Percentiles rank a stretch among this genome's conserved stretches.
These are phyloP conservation scores for Poecilia picta DNA, from an alignment of 2,797 vertebrate species.

Conservation along the genomic window DNA sequence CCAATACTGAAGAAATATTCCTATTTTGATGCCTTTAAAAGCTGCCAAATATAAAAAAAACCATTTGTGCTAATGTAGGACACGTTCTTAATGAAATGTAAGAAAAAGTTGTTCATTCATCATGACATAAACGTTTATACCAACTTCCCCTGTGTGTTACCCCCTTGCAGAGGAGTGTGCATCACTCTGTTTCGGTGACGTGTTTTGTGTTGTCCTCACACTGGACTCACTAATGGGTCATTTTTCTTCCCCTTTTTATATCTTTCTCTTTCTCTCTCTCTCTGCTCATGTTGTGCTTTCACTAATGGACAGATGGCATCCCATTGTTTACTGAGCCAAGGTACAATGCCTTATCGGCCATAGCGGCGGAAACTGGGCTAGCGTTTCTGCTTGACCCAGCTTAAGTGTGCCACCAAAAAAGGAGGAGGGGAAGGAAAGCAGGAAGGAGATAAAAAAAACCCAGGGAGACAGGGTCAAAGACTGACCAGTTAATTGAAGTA, in stretches of 20 bases:
- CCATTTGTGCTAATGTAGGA: not conserved
- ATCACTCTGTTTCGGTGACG: conserved; percentile 36
- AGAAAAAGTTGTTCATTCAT: conserved; percentile 19
- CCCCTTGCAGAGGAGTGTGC: conserved; percentile 40
- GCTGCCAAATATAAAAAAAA: not conserved
- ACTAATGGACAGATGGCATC: conserved; percentile 82
- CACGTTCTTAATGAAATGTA: not conserved
- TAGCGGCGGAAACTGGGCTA: conserved; percentile 80
- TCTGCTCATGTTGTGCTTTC: conserved; percentile 70
- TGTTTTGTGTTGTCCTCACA: conserved; percentile 61
- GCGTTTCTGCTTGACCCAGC: conserved; percentile 81
- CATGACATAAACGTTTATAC: conserved; percentile 35
- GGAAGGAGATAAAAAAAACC: conserved; percentile 12
- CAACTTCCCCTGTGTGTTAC: conserved; percentile 49
- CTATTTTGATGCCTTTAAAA: not conserved
- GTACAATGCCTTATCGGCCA: conserved; percentile 82
- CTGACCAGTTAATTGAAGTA: conserved; percentile 36
- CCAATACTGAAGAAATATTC: not conserved
- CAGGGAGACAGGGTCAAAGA: conserved; percentile 28
- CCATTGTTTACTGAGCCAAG: conserved; percentile 83
- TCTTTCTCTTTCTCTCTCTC: conserved; percentile 37
- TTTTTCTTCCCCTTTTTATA: conserved; percentile 30
- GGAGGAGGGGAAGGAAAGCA: conserved; percentile 51
- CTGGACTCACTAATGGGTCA: conserved; percentile 66
- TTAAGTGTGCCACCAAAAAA: conserved; percentile 75